Evolutionary conservation across 2,113 vertebrate species (phyloP), one percentile per base, ranked within the genome.

Genomic region (Tragulus kanchil): DNA sequence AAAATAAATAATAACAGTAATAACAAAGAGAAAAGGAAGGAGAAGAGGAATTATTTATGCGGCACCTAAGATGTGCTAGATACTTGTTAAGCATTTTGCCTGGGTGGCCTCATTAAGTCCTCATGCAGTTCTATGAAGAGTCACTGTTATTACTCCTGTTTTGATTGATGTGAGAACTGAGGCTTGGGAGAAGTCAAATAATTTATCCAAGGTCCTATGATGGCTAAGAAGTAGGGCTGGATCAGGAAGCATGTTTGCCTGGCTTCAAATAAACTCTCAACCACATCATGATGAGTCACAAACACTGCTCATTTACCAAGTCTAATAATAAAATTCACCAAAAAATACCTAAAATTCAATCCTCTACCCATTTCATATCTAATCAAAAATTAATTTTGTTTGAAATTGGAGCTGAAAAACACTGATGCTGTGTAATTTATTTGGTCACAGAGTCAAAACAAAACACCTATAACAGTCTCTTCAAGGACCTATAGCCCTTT

Each of bases 311-410:
- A 6, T 17, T 75, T 50, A 61, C 58, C 21, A 87, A 93, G 19
- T 62, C 1, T 67, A 85, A 82, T 26, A 86, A 90, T n/a, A 71
- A 96, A 79, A 90, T 79, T 59, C 36, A 69, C 6, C 77, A 50
- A 54, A 83, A 90, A 69, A 50, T 36, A 8, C n/a, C 13, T 61
- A 75, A 89, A 73, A 93, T 71, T 79, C 10, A 19, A 87, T 58
- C 54, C 48, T 83, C 21, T 86, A 42, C 5, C 21, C 26, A 71
- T 89, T 91, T 25, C 58, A 83, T 10, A 75, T 25, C 88, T 83
- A 92, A 45, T 84, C 75, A 91, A 21, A 36, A 91, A 90, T 85
- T 59, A 54, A 58, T 83, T 91, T 52, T 83, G 6, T 31, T 96
- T 90, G 75, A 81, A 93, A 94, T n/a, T 61, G 2, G 48, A 93